Evolutionary conservation across 2,888 invertebrate genomes (phyloP).

Genomic region (Drosophila paranaensis): DNA sequence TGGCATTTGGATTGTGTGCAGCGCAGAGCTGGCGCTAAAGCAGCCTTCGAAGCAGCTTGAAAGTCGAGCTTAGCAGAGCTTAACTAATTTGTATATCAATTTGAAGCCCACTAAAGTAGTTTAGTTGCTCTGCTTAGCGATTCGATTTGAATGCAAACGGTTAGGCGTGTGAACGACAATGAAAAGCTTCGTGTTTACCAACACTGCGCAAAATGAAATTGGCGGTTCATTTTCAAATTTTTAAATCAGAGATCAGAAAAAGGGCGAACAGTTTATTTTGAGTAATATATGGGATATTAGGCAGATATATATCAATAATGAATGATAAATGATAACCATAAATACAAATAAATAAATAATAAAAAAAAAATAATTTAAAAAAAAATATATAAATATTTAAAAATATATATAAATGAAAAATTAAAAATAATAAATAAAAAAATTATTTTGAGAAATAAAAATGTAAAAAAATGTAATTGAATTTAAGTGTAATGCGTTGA

Average conservation of each 20-base stretch:
- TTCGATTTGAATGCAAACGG: neutral
- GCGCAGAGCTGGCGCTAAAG: slow-evolving; percentile 27
- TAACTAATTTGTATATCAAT: neutral
- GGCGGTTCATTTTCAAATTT: neutral
- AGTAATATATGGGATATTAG: neutral
- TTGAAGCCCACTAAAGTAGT: no score
- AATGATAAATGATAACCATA: neutral
- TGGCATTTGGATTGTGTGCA: slow-evolving; percentile 9
- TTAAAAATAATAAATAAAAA: neutral
- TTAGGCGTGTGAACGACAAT: no score
- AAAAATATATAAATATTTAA: neutral
- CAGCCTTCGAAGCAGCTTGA: slow-evolving; percentile 19
- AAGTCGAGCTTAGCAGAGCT: neutral
- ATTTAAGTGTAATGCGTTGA: neutral
- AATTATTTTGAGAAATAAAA: neutral
- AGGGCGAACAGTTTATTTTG: neutral
- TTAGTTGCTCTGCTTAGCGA: neutral
- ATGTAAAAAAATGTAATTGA: no score
- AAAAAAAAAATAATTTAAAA: neutral
- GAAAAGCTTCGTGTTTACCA: neutral
- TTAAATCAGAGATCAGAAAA: neutral
- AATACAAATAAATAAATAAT: neutral
- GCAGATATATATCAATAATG: neutral
- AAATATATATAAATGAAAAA: neutral
- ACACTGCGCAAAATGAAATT: neutral